Base-by-base conservation (phyloP, 1,140 invertebrate species). In the Neoseiulus cucumeris region DNA sequence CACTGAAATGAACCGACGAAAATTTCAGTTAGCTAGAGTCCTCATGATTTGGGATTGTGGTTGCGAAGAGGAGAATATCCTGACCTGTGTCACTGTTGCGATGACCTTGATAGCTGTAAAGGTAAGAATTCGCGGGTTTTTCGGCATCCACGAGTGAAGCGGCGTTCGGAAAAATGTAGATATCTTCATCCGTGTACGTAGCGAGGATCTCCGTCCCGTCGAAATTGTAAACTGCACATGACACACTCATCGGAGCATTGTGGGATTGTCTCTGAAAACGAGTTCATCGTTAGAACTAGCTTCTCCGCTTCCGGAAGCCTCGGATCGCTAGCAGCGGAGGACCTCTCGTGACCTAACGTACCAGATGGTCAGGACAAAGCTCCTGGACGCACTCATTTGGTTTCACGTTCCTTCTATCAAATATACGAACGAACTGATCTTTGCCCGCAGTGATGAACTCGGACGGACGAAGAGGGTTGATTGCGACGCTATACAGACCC, bases 171-270 rank as follows among this genome's bases (percentile, higher is more conserved):
- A 91, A 95, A 25, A 93, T 75, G 78, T 92, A 96, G 70, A 97
- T 88, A 73, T 91, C 85, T 66, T 91, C 89, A 76, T 95, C 89
- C 76, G 89, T 93, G 74, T 93, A 96, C 0, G 88, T 87, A 2
- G 86, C 90, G 17, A 97, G 75, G 67, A 97, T 85, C 78, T 94
- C 89, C 66, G 83, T 39, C 0, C 51, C 17, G 44, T 65, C 44
- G 44, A 22, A 64, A 44, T 42, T 66, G 29, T 28, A 42, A 14
- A 59, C 51, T 6, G 51, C 51, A 9, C 25, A 18, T 5, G 44
- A 41, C 29, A 30, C 18, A 66, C 18, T 28, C 39, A 51, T 18
- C 28, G 33, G 9, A 4, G 33, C 33, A 9, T 39, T 9, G 33
- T 39, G 4, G 33, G 4, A 39, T 6, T 9, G 33, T 6, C 4